Evolutionary conservation across 2,888 invertebrate genomes (phyloP).

Genomic region (Lasius fuliginosus): DNA sequence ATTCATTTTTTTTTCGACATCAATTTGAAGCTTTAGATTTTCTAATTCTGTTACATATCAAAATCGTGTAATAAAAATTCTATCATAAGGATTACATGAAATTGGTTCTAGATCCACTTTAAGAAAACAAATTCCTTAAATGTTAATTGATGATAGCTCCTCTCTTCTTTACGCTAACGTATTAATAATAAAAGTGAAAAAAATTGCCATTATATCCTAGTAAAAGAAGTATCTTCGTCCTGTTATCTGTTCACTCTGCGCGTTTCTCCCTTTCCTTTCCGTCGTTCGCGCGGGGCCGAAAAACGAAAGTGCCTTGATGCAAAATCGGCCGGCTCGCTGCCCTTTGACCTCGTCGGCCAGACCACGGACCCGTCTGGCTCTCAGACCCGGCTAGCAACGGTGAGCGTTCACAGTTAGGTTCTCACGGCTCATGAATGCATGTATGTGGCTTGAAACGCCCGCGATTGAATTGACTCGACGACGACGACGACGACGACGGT

Average conservation of each 20-base stretch:
- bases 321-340: slow-evolving; percentile 80
- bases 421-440: slow-evolving; percentile 84
- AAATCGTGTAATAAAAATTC: neutral
- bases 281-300: slow-evolving; percentile 64
- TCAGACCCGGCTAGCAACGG: slow-evolving; percentile 75
- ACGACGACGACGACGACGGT: slow-evolving; percentile 39
- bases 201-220: neutral
- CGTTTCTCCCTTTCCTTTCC: slow-evolving; percentile 56
- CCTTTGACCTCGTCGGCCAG: slow-evolving; percentile 78
- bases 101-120: too few relatives aligned
- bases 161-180: too few relatives aligned
- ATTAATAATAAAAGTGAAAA: neutral
- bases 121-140: too few relatives aligned
- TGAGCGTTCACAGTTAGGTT: slow-evolving; percentile 84
- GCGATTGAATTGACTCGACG: slow-evolving; percentile 64
- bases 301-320: slow-evolving; percentile 78
- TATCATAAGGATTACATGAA: too few relatives aligned
- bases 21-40: neutral
- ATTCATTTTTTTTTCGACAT: neutral
- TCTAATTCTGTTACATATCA: neutral
- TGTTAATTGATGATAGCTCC: too few relatives aligned
- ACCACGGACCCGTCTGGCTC: slow-evolving; percentile 75
- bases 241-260: neutral
- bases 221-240: neutral
- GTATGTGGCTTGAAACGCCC: slow-evolving; percentile 72